phyloP scores from a whole-genome alignment of 2,888 invertebrate genomes.

The Phania funesta region DNA sequence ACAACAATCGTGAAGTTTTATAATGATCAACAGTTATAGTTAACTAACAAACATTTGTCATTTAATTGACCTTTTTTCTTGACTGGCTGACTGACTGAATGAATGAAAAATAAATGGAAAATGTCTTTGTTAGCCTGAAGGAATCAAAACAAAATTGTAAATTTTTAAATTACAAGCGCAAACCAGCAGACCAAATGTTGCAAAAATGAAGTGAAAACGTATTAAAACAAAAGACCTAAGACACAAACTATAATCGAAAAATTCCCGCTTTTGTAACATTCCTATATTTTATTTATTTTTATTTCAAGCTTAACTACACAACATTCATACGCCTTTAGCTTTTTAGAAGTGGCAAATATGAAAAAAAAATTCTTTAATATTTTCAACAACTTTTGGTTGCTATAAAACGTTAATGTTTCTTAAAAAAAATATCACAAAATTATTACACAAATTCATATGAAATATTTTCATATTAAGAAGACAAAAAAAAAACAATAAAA shows the following conservation, averaged over 20 bases:
- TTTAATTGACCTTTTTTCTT: constrained; percentile 70
- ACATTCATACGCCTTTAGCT: constrained; percentile 46
- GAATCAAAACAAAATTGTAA: constrained; percentile 53
- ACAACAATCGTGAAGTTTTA: constrained; percentile 66
- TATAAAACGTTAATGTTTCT: constrained; percentile 14
- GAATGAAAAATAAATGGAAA: constrained; percentile 58
- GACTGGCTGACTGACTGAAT: neutral
- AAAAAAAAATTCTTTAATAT: constrained; percentile 18
- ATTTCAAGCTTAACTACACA: neutral
- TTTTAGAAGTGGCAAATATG: constrained; percentile 32
- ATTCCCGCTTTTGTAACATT: constrained; percentile 16
- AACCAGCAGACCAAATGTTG: neutral
- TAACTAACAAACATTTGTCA: constrained; percentile 69
- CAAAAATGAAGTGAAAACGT: constrained; percentile 12
- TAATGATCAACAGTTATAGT: constrained; percentile 67
- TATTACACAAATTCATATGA: constrained; percentile 20
- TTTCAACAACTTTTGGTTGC: constrained; percentile 6
- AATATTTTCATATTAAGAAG: constrained; percentile 1
- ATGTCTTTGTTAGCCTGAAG: constrained; percentile 68
- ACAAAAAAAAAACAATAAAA: neutral
- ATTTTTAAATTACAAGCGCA: constrained; percentile 53
- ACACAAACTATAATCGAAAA: constrained; percentile 58
- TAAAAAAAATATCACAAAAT: constrained; percentile 25
- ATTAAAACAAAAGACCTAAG: constrained; percentile 62
- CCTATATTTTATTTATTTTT: neutral